A percentile compares a stretch with the other conserved stretches of the same genome.
These are phyloP conservation scores for Gonatopus flavifemur DNA, from an alignment of 1,140 invertebrate species.

Conservation along the genomic window DNA sequence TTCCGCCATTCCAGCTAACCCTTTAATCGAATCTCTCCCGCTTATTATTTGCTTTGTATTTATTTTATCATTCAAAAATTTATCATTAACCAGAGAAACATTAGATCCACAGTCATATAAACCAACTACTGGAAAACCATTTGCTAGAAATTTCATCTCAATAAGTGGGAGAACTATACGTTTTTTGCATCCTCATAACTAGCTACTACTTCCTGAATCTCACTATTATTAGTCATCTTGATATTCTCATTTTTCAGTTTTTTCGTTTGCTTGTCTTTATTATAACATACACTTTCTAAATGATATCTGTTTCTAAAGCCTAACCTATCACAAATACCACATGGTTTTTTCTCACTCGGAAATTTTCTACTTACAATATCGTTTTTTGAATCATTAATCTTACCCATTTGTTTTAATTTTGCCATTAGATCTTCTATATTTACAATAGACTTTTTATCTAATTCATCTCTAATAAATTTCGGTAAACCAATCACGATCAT, in stretches of 20 bases:
- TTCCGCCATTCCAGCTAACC: constrained; percentile 5
- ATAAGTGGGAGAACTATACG: constrained; percentile 10
- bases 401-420: background rate
- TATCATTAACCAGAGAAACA: background rate
- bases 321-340: too few relatives aligned
- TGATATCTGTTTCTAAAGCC: constrained; percentile 6
- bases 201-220: constrained; percentile 2
- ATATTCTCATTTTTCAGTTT: constrained; percentile 5
- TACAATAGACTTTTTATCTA: background rate
- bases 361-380: background rate
- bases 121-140: background rate
- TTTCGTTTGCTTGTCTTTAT: background rate
- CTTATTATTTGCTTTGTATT: constrained; percentile 1
- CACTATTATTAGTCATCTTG: constrained; percentile 8
- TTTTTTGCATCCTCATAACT: constrained; percentile 5
- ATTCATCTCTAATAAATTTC: background rate
- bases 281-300: background rate
- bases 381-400: too few relatives aligned
- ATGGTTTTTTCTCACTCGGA: background rate
- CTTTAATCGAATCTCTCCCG: constrained; percentile 4
- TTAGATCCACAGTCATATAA: background rate
- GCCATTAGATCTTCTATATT: background rate
- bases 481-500: too few relatives aligned
- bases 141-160: background rate
- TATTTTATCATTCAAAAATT: constrained; percentile 5